phyloP scores from a whole-genome alignment of 64 coral and sea anemone genomes.

The Stylophora pistillata region DNA sequence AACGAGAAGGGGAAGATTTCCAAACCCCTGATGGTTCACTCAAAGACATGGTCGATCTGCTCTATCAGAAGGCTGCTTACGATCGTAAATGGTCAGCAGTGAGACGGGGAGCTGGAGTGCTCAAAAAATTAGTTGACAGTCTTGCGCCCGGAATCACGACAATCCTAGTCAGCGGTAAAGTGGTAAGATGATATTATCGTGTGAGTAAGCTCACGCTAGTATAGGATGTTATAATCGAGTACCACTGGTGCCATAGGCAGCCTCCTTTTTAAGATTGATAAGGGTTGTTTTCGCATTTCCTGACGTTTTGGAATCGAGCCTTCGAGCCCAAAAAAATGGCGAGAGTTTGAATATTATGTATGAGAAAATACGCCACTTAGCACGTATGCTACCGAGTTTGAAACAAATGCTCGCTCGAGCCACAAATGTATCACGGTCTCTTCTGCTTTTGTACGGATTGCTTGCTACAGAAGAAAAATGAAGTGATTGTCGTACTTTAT shows the following conservation, averaged over 20 bases:
- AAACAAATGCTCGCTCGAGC: no score
- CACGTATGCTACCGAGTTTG: no score
- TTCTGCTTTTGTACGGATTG: no score
- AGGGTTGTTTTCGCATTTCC: no score
- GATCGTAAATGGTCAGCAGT: conserved; percentile 95
- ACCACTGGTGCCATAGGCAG: no score
- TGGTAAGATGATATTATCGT: conserved; percentile 44
- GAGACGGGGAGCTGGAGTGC: conserved; percentile 78
- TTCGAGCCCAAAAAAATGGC: no score
- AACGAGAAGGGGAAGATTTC: conserved; percentile 72
- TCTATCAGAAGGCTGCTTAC: conserved; percentile 85
- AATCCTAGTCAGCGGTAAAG: conserved; percentile 94
- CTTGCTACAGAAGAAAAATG: not conserved
- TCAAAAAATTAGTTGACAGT: conserved; percentile 88
- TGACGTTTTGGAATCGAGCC: no score
- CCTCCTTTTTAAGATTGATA: no score
- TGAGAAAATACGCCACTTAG: no score
- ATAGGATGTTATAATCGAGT: no score
- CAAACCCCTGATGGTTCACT: conserved; percentile 45
- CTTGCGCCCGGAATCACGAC: conserved; percentile 92
- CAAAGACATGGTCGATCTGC: conserved; percentile 51
- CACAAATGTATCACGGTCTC: no score
- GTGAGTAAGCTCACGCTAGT: not conserved
- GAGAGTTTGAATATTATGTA: no score
- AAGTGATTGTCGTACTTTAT: not conserved